Conservation (phyloP, 1,140 invertebrate genomes). For the Teleogryllus occipitalis region DNA sequence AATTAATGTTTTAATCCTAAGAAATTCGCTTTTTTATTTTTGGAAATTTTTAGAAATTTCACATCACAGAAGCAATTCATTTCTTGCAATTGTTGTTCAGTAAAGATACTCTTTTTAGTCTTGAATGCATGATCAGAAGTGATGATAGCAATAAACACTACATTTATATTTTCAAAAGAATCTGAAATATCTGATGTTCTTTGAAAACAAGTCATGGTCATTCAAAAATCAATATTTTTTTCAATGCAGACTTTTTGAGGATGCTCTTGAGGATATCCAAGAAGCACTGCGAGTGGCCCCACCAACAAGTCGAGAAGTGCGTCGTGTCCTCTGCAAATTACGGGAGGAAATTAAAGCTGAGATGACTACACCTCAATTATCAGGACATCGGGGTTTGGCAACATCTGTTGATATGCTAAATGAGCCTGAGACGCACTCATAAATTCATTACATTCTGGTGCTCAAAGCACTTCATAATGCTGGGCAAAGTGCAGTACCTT, state of each 20-base stretch:
- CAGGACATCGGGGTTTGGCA: conserved; percentile 29
- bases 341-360: conserved; percentile 51
- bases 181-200: too few species aligned
- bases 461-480: background rate
- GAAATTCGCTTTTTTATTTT: too few species aligned
- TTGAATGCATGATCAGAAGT: too few species aligned
- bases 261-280: conserved; percentile 56
- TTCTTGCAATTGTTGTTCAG: too few species aligned
- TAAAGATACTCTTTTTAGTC: background rate
- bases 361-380: conserved; percentile 30
- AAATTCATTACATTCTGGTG: background rate
- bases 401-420: conserved; percentile 37
- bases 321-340: conserved; percentile 52
- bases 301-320: conserved; percentile 54
- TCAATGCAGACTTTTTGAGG: conserved; percentile 41
- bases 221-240: background rate
- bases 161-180: too few species aligned
- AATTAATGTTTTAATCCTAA: too few species aligned
- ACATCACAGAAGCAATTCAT: too few species aligned
- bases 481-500: background rate
- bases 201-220: too few species aligned
- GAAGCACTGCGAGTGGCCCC: conserved; percentile 59
- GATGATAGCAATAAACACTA: too few species aligned
- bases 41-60: too few species aligned
- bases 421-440: conserved; percentile 28